Base-by-base conservation (phyloP, 1,140 invertebrate species). In the Agraylea sexmaculata region DNA sequence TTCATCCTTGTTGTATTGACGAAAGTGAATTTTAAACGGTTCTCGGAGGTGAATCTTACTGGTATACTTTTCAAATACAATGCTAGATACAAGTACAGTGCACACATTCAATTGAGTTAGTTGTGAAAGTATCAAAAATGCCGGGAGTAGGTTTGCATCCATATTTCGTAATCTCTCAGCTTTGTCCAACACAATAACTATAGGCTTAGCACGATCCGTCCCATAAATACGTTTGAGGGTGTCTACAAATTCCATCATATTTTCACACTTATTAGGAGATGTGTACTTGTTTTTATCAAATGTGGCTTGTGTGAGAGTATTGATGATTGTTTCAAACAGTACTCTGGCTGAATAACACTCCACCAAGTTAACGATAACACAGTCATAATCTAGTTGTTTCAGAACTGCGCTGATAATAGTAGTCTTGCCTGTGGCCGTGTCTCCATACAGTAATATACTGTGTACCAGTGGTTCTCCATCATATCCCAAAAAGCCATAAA, bases 1-100 rank as follows among this genome's bases (percentile, higher is more conserved):
- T 55, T 90, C 82, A 8, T 82, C 75, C 64, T 77, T 80, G 11
- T 65, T 78, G 53, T 91, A 93, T 50, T 89, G 85, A 0, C 82
- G 73, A 59, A 89, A 87, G 56, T 80, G 71, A 10, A 92, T 51
- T 41, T 75, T 74, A 18, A 87, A 72, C 1, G 85, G 80, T 44
- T 86, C 78, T n/a, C 66, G 59, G 3, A 77, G 63, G n/a, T 77
- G 79, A 17, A 71, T 74, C 55, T 77, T 78, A 16, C 68, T 64
- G 45, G 73, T 65, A 55, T 79, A 89, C 52, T 88, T 89, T 48
- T 88, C 84, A 59, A 83, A 86, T 16, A 76, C 60, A 23, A 91
- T 65, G 54, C 85, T 77, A 2, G 78, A 83, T 18, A 86, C 61
- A 15, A 92, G 73, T 36, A 93, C 68, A 3, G 80, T 75, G 48